Evolutionary conservation across 2,888 invertebrate genomes (phyloP), one percentile per base, ranked within the genome.

Genomic region (Eupithecia subumbrata): DNA sequence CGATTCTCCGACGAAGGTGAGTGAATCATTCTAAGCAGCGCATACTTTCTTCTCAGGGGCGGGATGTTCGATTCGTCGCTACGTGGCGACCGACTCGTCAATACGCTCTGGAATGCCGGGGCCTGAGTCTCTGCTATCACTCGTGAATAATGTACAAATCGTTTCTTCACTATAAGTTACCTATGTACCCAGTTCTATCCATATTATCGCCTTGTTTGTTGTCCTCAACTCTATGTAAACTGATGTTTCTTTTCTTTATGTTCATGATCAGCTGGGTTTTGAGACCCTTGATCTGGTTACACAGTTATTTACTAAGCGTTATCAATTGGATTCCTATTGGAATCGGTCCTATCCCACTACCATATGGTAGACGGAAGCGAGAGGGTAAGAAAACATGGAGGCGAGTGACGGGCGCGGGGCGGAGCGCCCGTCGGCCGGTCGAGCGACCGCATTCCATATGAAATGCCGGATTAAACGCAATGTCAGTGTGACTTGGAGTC

Each of bases 381-480:
- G 85, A 90, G 91, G 87, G 90, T 88, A 91, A 91, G 92, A 92
- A 94, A 91, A 92, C 88, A 91, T 89, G 91, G 90, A 90, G 90
- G 92, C 87, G 89, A 91, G 91, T 87, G 91, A 88, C 84, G 91
- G 90, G 88, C 87, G 88, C 81, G 87, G 86, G 86, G 88, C 48
- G 86, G 87, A 12, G n/a, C 88, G 86, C 87, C 87, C 88, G 92
- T 88, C 88, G 87, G 83, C 87, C 87, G 90, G 91, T 86, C 89
- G 89, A 83, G 87, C 94, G 94, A 92, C 94, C 94, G 93, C 95
- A 94, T 95, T 95, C 94, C 94, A 90, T 91, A 90, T 89, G 93
- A 91, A 91, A 92, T 94, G 92, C 92, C 92, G 92, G 94, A 93
- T 91, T 91, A 89, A 90, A 94, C 89, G 93, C 94, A 94, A 94